Evolutionary conservation across 2,797 vertebrate genomes (phyloP), one percentile per base, ranked within the genome.

Genomic region (Harpagifer antarcticus): DNA sequence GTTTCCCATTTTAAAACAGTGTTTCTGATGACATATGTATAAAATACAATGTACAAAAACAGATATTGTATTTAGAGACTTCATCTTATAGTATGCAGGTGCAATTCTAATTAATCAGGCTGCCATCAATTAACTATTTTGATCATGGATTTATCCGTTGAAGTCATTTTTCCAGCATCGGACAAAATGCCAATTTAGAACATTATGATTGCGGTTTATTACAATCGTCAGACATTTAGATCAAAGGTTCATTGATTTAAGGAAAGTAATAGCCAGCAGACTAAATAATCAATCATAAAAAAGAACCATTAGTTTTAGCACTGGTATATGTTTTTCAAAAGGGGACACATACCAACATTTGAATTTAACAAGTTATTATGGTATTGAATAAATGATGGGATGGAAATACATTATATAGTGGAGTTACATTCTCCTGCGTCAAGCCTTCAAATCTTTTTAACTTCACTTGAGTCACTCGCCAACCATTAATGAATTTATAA

Each of bases 401-500:
- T 61, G 19, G 56, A 59, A 67, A 72, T 68, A 16, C 47, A 79
- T 55, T 16, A 70, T 43, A 56, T 48, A 64, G 15, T 31, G 17
- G 31, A 68, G n/a, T 63, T 65, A 20, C 13, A 43, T 27, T 70
- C 40, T 75, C 14, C 16, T 54, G n/a, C 43, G 10, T 58, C 54
- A 15, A 63, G 8, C n/a, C 59, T 53, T 62, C 40, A 61, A 68
- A 56, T 33, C 52, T 5, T 48, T 16, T 72, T 10, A 27, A 27
- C 27, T 72, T 61, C 27, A 27, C 23, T 23, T 23, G 55, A 44
- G 53, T 52, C 40, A 16, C 31, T 53, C 40, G 50, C n/a, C 23
- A 45, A 62, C 33, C 17, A 50, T 45, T 63, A 48, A 81, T 76
- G 20, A 71, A 50, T 37, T 55, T 52, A 20, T 44, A 70, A 76